These are phyloP conservation scores for Aphidius colemani DNA, from an alignment of 2,888 invertebrate genomes.

Conservation along the genomic window DNA sequence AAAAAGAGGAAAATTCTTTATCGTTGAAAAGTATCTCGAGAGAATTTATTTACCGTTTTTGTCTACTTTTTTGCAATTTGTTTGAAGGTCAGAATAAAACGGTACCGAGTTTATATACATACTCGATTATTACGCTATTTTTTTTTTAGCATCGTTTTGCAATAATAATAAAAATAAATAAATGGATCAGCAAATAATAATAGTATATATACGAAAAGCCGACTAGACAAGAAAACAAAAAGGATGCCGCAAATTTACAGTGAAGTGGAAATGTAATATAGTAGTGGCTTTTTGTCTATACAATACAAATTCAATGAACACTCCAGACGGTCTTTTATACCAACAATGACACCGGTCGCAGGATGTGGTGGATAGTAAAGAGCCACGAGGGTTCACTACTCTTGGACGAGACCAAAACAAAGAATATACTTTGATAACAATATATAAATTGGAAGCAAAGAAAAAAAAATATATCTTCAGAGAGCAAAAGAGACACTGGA, in stretches of 20 bases:
- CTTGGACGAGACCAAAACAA: no score
- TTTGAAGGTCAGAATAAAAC: conserved; percentile 31
- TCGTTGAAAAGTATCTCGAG: conserved; percentile 8
- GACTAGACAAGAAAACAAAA: conserved; percentile 15
- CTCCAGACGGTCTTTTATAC: conserved; percentile 43
- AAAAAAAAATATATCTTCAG: conserved; percentile 19
- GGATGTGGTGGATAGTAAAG: conserved; percentile 38
- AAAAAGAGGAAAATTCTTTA: no score
- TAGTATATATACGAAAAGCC: background rate
- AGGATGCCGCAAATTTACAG: conserved; percentile 38
- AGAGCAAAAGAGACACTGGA: conserved; percentile 8
- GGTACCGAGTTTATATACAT: no score
- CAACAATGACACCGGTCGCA: conserved; percentile 57
- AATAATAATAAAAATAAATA: background rate
- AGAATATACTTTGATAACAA: no score
- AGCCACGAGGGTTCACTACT: conserved; percentile 2
- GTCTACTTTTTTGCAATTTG: background rate
- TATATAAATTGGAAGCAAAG: conserved; percentile 14
- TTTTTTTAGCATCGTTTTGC: conserved; percentile 16
- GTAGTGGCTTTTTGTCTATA: conserved; percentile 48
- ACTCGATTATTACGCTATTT: background rate
- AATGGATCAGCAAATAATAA: conserved; percentile 1
- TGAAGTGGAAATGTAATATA: conserved; percentile 57
- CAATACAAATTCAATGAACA: conserved; percentile 35
- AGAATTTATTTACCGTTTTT: no score